Base-by-base conservation (phyloP, 2,797 vertebrate species). In the Sebastes variabilis region DNA sequence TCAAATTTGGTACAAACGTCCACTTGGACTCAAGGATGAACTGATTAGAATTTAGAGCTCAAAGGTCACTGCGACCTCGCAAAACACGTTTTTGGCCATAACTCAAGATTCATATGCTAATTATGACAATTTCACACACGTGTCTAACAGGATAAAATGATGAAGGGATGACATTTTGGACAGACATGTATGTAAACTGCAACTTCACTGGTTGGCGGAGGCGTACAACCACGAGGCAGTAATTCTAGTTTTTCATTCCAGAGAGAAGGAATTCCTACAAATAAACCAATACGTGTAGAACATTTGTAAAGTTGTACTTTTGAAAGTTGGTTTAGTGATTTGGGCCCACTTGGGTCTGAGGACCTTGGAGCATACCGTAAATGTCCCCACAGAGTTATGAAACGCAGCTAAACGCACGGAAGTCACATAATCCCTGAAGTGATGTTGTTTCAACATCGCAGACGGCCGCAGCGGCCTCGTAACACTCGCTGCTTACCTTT, bases 401-500 rank as follows among this genome's bases (percentile, higher is more conserved):
- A 91, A 83, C 5, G 8, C 36, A 54, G 20, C 68, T 66, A 69
- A 71, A 72, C 4, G 66, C 73, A 29, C 69, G 61, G 55, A 80
- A 65, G 81, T 79, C 69, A 25, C 66, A 75, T 59, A 78, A 80
- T 66, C 75, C 81, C 83, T 54, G 32, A 77, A 46, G 80, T 65
- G 72, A 81, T 70, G 79, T 52, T 79, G 78, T 88, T 81, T 84
- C 72, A 89, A 46, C 55, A 30, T 59, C 9, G 71, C 71, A 66
- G 68, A 70, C 59, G 29, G 66, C 32, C 66, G 2, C 88, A 71
- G 65, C 3, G 60, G 66, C 55, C 83, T 90, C 80, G 34, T 86
- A 83, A 91, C 73, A 30, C 68, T 67, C 30, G n/a, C 54, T 4
- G 32, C 73, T 81, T 69, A 85, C 80, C 72, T 91, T 81, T 75